phyloP scores from a whole-genome alignment of 2,113 vertebrate species.

The Chaetodon trifascialis region DNA sequence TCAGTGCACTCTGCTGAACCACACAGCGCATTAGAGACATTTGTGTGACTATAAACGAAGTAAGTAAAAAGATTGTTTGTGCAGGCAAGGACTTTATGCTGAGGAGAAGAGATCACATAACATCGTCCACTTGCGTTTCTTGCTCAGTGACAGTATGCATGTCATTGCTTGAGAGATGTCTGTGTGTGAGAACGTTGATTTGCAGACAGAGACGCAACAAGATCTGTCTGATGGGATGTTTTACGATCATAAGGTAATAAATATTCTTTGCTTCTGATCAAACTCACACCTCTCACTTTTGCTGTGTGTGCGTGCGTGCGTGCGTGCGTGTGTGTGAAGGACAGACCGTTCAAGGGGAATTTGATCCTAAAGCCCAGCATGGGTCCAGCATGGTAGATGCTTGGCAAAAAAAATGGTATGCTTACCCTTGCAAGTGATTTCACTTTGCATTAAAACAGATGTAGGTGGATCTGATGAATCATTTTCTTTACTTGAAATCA shows the following conservation, averaged over 20 bases:
- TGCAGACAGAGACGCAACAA: background rate
- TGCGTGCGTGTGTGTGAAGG: background rate
- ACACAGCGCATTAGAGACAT: background rate
- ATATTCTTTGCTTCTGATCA: background rate
- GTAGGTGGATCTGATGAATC: background rate
- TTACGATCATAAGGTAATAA: no score
- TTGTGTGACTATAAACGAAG: background rate
- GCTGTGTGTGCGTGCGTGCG: background rate
- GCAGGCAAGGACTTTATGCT: background rate
- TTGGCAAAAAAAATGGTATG: background rate
- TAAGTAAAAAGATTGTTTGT: background rate
- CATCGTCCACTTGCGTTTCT: background rate
- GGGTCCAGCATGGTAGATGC: background rate
- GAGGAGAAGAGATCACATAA: background rate
- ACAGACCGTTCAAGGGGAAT: constrained; percentile 34
- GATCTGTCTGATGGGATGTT: no score
- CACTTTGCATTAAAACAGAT: constrained; percentile 1
- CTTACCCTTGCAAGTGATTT: background rate
- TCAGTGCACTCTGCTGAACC: background rate
- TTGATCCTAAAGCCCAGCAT: constrained; percentile 23
- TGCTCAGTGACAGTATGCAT: background rate
- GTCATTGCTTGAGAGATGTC: background rate
- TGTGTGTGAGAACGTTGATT: constrained; percentile 2
- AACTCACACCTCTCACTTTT: background rate
- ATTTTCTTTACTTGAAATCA: background rate